phyloP scores from a whole-genome alignment of 2,888 invertebrate species.

The Exocentrus adspersus region DNA sequence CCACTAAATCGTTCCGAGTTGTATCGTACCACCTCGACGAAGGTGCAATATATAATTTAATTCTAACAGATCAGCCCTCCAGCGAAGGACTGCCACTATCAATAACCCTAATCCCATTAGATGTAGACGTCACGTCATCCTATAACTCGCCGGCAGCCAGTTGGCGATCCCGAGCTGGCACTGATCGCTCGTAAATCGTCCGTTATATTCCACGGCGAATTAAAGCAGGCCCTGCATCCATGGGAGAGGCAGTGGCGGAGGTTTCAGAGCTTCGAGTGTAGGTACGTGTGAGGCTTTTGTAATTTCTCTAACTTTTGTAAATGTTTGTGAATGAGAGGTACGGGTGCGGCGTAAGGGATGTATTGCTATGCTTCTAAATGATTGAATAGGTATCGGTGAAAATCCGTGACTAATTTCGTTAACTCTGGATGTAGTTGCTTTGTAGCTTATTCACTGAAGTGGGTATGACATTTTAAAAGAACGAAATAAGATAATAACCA shows the following conservation, averaged over 20 bases:
- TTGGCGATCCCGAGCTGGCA: slow-evolving; percentile 42
- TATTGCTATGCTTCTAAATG: too few species aligned
- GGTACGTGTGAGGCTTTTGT: not conserved
- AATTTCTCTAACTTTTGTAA: too few species aligned
- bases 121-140: slow-evolving; percentile 54
- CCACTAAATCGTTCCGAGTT: slow-evolving; percentile 40
- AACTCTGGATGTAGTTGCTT: too few species aligned
- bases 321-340: too few species aligned
- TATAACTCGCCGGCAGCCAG: slow-evolving; percentile 47
- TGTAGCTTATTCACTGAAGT: too few species aligned
- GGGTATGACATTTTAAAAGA: too few species aligned
- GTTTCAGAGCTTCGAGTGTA: not conserved
- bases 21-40: slow-evolving; percentile 30
- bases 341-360: too few species aligned
- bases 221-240: slow-evolving; percentile 10
- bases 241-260: slow-evolving; percentile 1
- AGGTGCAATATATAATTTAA: slow-evolving; percentile 51
- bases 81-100: slow-evolving; percentile 48
- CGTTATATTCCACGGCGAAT: slow-evolving; percentile 40
- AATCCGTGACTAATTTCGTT: too few species aligned
- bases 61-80: slow-evolving; percentile 50
- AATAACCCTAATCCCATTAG: slow-evolving; percentile 55
- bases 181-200: slow-evolving; percentile 50
- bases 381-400: too few species aligned
- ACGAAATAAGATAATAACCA: too few species aligned